Conservation (phyloP, 2,888 invertebrate species). For the Trypoxylon attenuatum region DNA sequence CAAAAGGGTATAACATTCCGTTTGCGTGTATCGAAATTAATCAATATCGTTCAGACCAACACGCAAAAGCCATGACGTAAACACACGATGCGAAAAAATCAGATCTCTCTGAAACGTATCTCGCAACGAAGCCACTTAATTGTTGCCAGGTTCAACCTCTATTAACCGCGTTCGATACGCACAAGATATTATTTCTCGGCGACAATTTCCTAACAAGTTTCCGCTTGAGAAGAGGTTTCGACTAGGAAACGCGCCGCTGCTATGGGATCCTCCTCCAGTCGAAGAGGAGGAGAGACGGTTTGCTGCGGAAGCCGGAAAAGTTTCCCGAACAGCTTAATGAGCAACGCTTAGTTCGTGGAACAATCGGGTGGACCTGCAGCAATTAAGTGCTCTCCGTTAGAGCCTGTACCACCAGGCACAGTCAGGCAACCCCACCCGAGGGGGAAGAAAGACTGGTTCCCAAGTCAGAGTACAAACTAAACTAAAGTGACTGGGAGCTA, state of each 20-base stretch:
- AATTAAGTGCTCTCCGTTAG: conserved; percentile 51
- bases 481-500: conserved; percentile 11
- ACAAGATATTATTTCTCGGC: neutral
- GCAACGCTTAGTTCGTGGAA: conserved; percentile 50
- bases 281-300: conserved; percentile 24
- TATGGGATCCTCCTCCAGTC: neutral
- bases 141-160: neutral
- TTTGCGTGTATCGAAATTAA: conserved; percentile 13
- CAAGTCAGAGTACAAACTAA: conserved; percentile 4
- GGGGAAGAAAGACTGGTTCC: neutral
- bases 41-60: conserved; percentile 19
- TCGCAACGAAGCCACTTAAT: conserved; percentile 28
- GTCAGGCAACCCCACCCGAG: too few species aligned
- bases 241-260: too few species aligned
- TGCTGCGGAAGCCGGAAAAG: conserved; percentile 34
- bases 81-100: neutral
- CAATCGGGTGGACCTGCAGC: conserved; percentile 47
- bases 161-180: neutral
- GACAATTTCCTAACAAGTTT: neutral
- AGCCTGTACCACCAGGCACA: too few species aligned
- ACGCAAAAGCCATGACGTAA: conserved; percentile 1
- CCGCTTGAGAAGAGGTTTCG: neutral
- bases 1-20: conserved; percentile 16
- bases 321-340: conserved; percentile 50
- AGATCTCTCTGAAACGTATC: too few species aligned